Evolutionary conservation across 2,888 invertebrate genomes (phyloP), one percentile per base, ranked within the genome.

Genomic region (Ormia ochracea): DNA sequence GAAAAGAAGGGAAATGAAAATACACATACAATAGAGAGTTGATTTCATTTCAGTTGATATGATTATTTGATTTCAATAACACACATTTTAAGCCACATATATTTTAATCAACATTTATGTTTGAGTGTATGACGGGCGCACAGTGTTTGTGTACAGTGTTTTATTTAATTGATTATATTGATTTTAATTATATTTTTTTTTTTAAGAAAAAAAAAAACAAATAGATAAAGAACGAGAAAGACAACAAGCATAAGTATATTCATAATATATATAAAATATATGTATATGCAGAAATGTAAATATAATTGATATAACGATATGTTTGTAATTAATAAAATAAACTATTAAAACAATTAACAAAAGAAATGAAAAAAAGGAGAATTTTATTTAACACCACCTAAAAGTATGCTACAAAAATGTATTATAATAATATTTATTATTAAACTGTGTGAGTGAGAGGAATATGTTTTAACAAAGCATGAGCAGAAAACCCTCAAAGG

Each of bases 211-310:
- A 59, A 84, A 81, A 86, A 83, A 87, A 84, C 85, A 84, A 84
- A 83, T 84, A 82, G 59, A 36, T 19, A 85, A 83, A 87, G 84
- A 86, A 85, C 86, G 85, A 87, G 86, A 80, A 83, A 87, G 84
- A 88, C 85, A 86, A 86, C 86, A 84, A 86, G 86, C 88, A 87
- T 88, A 86, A 88, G 88, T 68, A 58, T 68, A 52, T 43, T 54
- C 58, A 56, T 63, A 23, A 12, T 58, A 14, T 48, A 9, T 31
- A n/a, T 38, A 38, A 14, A 21, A 5, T 26, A 36, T 48, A 48
- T 61, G 10, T 61, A 61, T 45, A 48, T 21, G 56, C n/a, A n/a
- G n/a, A n/a, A n/a, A n/a, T n/a, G n/a, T n/a, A n/a, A n/a, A n/a
- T n/a, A n/a, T n/a, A n/a, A n/a, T n/a, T n/a, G n/a, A n/a, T n/a